Evolutionary conservation across 2,797 vertebrate species (phyloP), one percentile per base, ranked within the genome.

Genomic region (Myoxocephalus aenaeus): DNA sequence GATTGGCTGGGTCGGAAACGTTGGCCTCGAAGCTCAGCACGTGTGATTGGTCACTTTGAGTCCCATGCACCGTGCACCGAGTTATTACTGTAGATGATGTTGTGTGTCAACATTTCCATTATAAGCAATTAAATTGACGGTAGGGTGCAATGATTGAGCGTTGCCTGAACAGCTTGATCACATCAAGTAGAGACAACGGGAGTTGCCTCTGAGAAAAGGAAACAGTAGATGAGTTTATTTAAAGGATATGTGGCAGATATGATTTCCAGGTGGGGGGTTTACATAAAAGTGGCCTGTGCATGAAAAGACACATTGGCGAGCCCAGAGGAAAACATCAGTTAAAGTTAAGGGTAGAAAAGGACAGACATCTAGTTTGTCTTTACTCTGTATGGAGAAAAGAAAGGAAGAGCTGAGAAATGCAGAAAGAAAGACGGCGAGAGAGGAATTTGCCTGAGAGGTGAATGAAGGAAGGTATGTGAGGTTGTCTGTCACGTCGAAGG

Each of bases 371-470:
- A 51, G 34, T 70, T 79, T 62, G 38, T 75, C 22, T 64, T 36
- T n/a, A 61, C 50, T 44, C 20, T 68, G 32, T 4, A 32, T 6
- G 18, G 56, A 17, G 27, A 62, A 36, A 6, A 70, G 46, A 46
- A 38, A 62, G 11, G 25, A 80, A 59, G 54, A 67, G 75, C 58
- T 77, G 66, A 67, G 44, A 80, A 73, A 87, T 44, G 72, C 40
- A 67, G 68, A 83, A 44, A 68, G 64, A 81, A 65, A 84, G 78
- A 88, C 71, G 77, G 75, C 27, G 14, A 62, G 75, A 70, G 78
- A 90, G 88, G 92, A 90, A 93, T 94, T 92, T 91, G 92, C 93
- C 92, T 90, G 83, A 91, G 89, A 93, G 92, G 83, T 90, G 77
- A 94, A 91, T 75, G 70, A 72, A 80, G 82, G 72, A 71, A 93